Evolutionary conservation across 2,113 vertebrate genomes (phyloP), one percentile per base, ranked within the genome.

Genomic region (Proterorhinus semilunaris): DNA sequence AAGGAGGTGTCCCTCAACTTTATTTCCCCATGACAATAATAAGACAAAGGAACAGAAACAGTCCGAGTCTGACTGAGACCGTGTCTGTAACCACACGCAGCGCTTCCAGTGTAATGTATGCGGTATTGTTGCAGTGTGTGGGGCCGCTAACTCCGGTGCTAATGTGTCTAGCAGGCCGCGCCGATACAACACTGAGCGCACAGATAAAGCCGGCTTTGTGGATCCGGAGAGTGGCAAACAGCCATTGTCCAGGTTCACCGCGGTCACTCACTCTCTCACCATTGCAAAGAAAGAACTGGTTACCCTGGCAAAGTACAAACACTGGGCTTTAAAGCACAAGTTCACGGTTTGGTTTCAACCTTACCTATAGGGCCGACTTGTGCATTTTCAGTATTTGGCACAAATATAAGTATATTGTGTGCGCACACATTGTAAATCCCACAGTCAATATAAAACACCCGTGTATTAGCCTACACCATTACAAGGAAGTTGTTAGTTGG

Each of bases 181-280:
- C 81, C 87, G 81, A 86, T 79, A 80, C 76, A 81, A 75, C 84
- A 88, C 55, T 63, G 83, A 83, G 81, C 69, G 69, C 57, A 44
- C 61, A 86, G 85, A 91, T 89, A 89, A 90, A 85, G 83, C 62
- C 69, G 54, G 83, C 87, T 86, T 89, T 91, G 88, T 90, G 81
- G 46, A 21, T 78, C 71, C 61, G 66, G 78, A 75, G 86, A 82
- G 69, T 81, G 80, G 87, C 83, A 83, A 77, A 54, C 68, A 72
- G 85, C 83, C 85, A 85, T 86, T 86, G 83, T 89, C 68, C 69
- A 80, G 86, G 83, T 85, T 91, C 85, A 89, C 69, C 48, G 77
- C 68, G 82, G 80, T 70, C 76, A 84, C 12, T 44, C 67, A 65
- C 81, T 70, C 74, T 52, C 52, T 68, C 66, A 61, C 70, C 55